Percentiles rank a stretch among this genome's conserved stretches.
Conservation (phyloP, 2,113 vertebrate species). For the Microtus montanus region DNA sequence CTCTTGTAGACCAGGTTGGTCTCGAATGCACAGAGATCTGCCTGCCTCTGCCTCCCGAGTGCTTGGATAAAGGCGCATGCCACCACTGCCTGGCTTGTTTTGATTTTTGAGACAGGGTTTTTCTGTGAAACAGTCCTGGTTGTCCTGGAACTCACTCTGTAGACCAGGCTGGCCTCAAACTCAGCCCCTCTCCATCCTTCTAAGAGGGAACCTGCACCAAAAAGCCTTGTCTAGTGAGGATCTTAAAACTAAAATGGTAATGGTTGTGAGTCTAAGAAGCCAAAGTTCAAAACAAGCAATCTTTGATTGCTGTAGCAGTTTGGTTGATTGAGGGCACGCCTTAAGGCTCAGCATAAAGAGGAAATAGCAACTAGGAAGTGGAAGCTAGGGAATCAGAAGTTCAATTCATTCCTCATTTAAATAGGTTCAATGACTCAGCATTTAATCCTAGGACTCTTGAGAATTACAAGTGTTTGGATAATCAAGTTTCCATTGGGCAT, state of each 20-base stretch:
- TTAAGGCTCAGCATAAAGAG: not conserved
- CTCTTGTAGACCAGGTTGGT: too few relatives aligned
- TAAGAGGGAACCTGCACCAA: not conserved
- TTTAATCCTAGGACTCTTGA: not conserved
- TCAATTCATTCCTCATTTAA: not conserved
- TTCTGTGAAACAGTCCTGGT: too few relatives aligned
- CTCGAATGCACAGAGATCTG: too few relatives aligned
- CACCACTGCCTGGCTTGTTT: too few relatives aligned
- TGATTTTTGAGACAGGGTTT: too few relatives aligned
- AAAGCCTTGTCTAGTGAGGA: not conserved
- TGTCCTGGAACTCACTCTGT: too few relatives aligned
- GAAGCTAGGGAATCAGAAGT: not conserved
- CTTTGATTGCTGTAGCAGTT: not conserved
- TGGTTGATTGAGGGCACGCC: rapidly evolving
- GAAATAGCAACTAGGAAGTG: too few relatives aligned
- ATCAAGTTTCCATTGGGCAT: not conserved
- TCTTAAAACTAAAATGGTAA: not conserved
- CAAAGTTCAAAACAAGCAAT: not conserved
- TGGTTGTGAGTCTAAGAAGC: not conserved
- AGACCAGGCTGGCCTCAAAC: too few relatives aligned
- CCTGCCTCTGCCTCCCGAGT: too few relatives aligned
- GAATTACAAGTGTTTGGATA: not conserved
- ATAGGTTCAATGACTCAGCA: not conserved
- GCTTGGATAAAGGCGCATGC: too few relatives aligned
- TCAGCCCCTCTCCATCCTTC: too few relatives aligned